Evolutionary conservation across 2,797 vertebrate species (phyloP).

Genomic region (Channallabes apus): DNA sequence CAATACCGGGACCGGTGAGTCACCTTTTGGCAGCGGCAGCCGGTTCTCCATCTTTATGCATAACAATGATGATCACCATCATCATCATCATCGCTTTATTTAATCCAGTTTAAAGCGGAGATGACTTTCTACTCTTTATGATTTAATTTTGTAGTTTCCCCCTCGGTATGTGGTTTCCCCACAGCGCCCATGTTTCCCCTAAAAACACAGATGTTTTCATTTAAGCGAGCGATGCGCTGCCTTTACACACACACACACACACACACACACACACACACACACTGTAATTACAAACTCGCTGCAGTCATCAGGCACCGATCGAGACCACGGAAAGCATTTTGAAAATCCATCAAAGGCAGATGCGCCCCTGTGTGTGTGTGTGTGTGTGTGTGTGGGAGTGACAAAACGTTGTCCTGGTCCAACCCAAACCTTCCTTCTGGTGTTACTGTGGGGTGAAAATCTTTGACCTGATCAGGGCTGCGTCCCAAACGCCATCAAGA

Average conservation of each 20-base stretch:
- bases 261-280: slow-evolving; percentile 54
- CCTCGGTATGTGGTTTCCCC: background rate
- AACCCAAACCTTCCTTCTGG: background rate
- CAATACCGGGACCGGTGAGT: background rate
- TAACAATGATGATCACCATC: background rate
- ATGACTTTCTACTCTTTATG: background rate
- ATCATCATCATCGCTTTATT: background rate
- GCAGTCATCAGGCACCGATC: slow-evolving; percentile 38
- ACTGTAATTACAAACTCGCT: slow-evolving; percentile 56
- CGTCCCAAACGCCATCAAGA: background rate
- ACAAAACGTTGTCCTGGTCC: background rate
- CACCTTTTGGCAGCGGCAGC: no score
- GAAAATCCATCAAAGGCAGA: slow-evolving; percentile 66
- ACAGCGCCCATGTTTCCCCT: background rate
- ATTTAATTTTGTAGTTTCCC: background rate
- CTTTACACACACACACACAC: slow-evolving; percentile 45
- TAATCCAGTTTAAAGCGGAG: background rate
- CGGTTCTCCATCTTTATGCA: background rate
- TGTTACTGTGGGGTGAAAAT: background rate
- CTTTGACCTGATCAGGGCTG: background rate
- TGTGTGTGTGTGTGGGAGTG: background rate
- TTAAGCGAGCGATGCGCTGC: slow-evolving; percentile 53
- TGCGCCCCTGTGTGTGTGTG: slow-evolving; percentile 25
- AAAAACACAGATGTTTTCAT: slow-evolving; percentile 53
- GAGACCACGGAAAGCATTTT: slow-evolving; percentile 59